Base-by-base conservation (phyloP, 2,888 invertebrate genomes). In the Trissoscelio sp. region DNA sequence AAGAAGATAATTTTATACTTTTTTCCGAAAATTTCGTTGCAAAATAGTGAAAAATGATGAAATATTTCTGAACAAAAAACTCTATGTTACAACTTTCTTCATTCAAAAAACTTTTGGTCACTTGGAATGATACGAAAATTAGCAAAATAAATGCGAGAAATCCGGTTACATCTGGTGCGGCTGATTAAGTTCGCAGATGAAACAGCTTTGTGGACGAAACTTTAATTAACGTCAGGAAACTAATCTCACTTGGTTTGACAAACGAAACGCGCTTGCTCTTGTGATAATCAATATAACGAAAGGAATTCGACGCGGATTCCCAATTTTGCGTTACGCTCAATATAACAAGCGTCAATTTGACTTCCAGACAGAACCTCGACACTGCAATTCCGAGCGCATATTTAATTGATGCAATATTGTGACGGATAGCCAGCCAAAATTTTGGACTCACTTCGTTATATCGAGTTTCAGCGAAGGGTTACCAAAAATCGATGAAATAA, bases 181-280 rank as follows among this genome's bases (percentile, higher is more conserved):
- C 37, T 70, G 44, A 70, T 70, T 44, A 58, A 46, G 46, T 57
- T 3, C 34, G 57, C 46, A 44, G 18, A 72, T 60, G 28, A 22
- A 58, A 20, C 20, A 20, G 58, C 60, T 60, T 72, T 72, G 72
- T 39, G n/a, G 39, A 72, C 48, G 51, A 69, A 69, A 72, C 48
- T 58, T 60, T 46, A 60, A 62, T 62, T 62, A 62, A 73, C 73
- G 14, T 16, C 73, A 62, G 62, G 48, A 73, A 73, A 62, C 60
- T 42, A 51, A 62, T 73, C 73, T 73, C 39, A 37, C 53, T 39
- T n/a, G 31, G 20, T 73, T 62, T 42, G 73, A 62, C 73, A 53
- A 53, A 73, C 62, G 62, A 62, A 73, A 46, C 66, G 66, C 74
- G 74, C 57, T 46, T 44, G 73, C 62, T 62, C 53, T 53, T 48